phyloP scores from a whole-genome alignment of 2,888 invertebrate species.

The Aricia artaxerxes region DNA sequence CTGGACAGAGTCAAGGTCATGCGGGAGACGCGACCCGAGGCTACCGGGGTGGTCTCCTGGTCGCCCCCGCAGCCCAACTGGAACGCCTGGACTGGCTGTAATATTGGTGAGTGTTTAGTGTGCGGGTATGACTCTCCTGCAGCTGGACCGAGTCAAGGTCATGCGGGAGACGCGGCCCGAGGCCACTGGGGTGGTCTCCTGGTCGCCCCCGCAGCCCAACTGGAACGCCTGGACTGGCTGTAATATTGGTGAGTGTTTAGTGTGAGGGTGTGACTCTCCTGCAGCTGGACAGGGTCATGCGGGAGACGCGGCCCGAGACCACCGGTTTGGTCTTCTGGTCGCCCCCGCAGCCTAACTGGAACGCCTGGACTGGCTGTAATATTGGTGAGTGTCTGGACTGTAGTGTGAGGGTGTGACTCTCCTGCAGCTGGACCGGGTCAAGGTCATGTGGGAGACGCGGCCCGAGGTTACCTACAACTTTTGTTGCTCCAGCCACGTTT shows the following conservation, averaged over 20 bases:
- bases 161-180: too few species aligned
- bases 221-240: too few species aligned
- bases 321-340: slow-evolving; percentile 94
- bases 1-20: slow-evolving; percentile 79
- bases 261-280: too few species aligned
- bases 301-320: slow-evolving; percentile 80
- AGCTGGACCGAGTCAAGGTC: slow-evolving; percentile 68
- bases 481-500: too few species aligned
- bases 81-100: slow-evolving; percentile 98
- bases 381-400: slow-evolving; percentile 79
- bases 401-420: slow-evolving; percentile 48
- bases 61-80: slow-evolving; percentile 97
- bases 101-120: slow-evolving; percentile 82
- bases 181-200: too few species aligned
- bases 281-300: too few species aligned
- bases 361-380: slow-evolving; percentile 97
- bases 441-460: too few species aligned
- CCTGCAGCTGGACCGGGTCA: too few species aligned
- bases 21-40: slow-evolving; percentile 80
- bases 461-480: too few species aligned
- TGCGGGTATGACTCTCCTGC: slow-evolving; percentile 56
- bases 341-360: slow-evolving; percentile 81
- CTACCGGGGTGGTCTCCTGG: slow-evolving; percentile 95
- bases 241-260: too few species aligned
- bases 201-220: too few species aligned